Evolutionary conservation across 2,113 vertebrate species (phyloP), one percentile per base, ranked within the genome.

Genomic region (Rousettus leschenaultii): DNA sequence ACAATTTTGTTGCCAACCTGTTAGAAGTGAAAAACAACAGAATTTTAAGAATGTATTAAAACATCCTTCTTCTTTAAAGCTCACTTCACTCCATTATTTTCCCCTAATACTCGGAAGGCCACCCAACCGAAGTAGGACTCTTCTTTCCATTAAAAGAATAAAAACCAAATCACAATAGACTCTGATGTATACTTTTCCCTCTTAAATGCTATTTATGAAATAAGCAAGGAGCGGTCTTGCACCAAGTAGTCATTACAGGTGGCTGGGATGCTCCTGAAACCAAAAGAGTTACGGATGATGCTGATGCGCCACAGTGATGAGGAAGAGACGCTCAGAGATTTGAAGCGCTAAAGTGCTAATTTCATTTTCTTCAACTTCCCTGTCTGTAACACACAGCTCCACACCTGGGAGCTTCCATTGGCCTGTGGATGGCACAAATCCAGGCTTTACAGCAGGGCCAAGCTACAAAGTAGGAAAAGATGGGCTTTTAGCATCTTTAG

Each of bases 21-120:
- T 95, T 73, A 57, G 22, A 8, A 87, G 33, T 78, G 26, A 97
- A 92, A 48, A 95, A 66, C 57, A 95, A 83, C n/a, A 96, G 33
- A 83, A 73, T 83, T 95, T 92, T 30, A 77, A 80, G 40, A 75
- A n/a, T 40, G 30, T 48, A 83, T 53, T 38, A 43, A 89, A 91
- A 40, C 21, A 33, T 43, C 30, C 14, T 53, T 61, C 38, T 87
- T 93, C 38, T 43, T 79, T 70, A 84, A 89, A 77, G 48, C 40
- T 40, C 40, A 6, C 40, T 40, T 40, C 2, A 45, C 26, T n/a
- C 18, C 30, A n/a, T 75, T 43, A 8, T 48, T 63, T 63, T 94
- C 15, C 38, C 26, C 77, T n/a, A 19, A 40, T 30, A 33, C 45
- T 71, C 43, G 79, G 38, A 30, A 70, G 21, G 30, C 26, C 53